Evolutionary conservation across 2,113 vertebrate species (phyloP), one percentile per base, ranked within the genome.

Genomic region (Menura novaehollandiae): DNA sequence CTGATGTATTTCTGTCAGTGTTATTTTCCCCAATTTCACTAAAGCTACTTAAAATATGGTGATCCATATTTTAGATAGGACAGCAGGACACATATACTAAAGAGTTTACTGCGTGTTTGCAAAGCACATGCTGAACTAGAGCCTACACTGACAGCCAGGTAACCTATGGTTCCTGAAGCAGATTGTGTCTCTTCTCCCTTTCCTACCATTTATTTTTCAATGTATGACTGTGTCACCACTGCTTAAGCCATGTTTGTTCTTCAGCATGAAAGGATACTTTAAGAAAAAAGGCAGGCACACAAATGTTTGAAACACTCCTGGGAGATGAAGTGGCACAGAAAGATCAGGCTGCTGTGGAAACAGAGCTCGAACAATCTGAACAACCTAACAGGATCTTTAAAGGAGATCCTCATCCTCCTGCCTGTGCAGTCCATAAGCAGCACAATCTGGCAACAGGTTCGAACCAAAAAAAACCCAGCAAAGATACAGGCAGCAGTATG

Each of bases 381-480:
- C 3, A 17, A 26, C 11, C 2, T 32, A 79, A 60, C 0, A 1
- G 9, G 10, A 14, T 37, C 69, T 72, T 55, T 52, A 51, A 58
- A 89, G 28, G 19, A 49, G 30, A 79, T 53, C 44, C 10, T 72
- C 6, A 24, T 41, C 35, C 51, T 60, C 33, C 47, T 64, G 35
- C 39, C 21, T 3, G 0, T 3, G 9, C 1, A 2, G 66, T 10
- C 37, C 17, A 43, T 0, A 4, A 90, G 19, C 53, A 60, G 67
- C 23, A 51, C 5, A 64, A 52, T 28, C 32, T 39, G 32, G 39
- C 35, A 78, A 68, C 37, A 68, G 17, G 32, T 13, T 53, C 1
- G 0, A 68, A 85, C 20, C 2, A 71, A n/a, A 78, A 75, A 73
- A 49, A 52, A 11, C 7, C 13, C n/a, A 89, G 30, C 0, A 0